These are phyloP conservation scores for Bicyclus anynana DNA, from an alignment of 1,140 invertebrate genomes.

Conservation along the genomic window DNA sequence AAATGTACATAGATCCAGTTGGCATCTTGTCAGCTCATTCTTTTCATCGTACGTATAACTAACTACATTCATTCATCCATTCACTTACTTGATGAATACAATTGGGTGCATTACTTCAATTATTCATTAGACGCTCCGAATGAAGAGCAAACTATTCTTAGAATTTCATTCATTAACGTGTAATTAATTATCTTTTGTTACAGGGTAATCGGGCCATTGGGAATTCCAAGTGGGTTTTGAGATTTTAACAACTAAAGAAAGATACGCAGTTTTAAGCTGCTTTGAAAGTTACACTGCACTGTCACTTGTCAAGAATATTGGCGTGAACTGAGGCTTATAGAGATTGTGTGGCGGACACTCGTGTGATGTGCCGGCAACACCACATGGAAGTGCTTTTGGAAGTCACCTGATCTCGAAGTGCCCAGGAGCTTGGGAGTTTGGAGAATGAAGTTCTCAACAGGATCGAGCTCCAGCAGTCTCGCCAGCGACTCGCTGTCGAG, in stretches of 20 bases:
- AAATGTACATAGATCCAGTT: no score
- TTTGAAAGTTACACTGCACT: conserved; percentile 31
- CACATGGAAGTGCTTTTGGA: conserved; percentile 59
- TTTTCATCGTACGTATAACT: background rate
- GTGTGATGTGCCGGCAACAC: conserved; percentile 68
- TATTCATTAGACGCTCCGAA: background rate
- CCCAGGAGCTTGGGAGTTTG: conserved; percentile 25
- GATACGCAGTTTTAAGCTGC: conserved; percentile 31
- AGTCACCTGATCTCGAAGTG: conserved; percentile 50
- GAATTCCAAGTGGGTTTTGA: conserved; percentile 34
- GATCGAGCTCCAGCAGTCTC: conserved; percentile 75
- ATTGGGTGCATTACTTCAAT: background rate
- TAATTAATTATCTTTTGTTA: conserved; percentile 32
- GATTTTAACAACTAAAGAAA: conserved; percentile 1
- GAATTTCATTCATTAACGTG: conserved; percentile 9
- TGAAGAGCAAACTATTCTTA: conserved; percentile 5
- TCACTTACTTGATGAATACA: background rate
- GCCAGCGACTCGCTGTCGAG: conserved; percentile 76
- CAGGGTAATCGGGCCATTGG: conserved; percentile 43
- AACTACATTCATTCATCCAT: background rate
- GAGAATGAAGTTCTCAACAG: conserved; percentile 78
- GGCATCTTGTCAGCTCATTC: no score
- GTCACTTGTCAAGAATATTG: conserved; percentile 33
- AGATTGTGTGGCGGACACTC: conserved; percentile 38
- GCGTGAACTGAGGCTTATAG: conserved; percentile 13